Conservation (phyloP, 2,888 invertebrate species). For the Pelosia muscerda region DNA sequence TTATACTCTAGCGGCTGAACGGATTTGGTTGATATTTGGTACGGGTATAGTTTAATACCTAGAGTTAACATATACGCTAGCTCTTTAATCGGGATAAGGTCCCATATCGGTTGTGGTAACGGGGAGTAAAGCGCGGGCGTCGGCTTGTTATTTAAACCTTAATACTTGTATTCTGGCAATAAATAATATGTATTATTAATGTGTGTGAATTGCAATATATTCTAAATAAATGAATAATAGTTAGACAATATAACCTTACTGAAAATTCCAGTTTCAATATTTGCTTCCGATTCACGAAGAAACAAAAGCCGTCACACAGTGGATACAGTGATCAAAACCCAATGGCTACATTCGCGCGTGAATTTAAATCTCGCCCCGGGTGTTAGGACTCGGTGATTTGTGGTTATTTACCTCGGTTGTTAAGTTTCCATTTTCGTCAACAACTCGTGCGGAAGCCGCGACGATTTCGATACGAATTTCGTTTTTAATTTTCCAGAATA, state of each 20-base stretch:
- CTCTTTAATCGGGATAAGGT: too few relatives aligned
- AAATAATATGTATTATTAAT: too few relatives aligned
- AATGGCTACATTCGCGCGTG: conserved; percentile 74
- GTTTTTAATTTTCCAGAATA: conserved; percentile 83
- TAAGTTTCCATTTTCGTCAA: conserved; percentile 81
- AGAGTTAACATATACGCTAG: too few relatives aligned
- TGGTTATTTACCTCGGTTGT: conserved; percentile 86
- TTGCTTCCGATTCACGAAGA: not conserved
- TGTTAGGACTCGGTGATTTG: conserved; percentile 85
- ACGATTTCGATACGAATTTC: conserved; percentile 78
- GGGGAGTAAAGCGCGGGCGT: too few relatives aligned
- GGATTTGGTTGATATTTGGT: too few relatives aligned
- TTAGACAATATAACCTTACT: not conserved
- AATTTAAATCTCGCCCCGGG: conserved; percentile 84
- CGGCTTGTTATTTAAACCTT: too few relatives aligned
- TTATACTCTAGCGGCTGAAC: too few relatives aligned
- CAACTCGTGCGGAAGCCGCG: conserved; percentile 80
- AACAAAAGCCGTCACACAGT: conserved; percentile 32
- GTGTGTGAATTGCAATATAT: too few relatives aligned
- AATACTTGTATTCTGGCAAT: not conserved
- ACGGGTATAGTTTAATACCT: too few relatives aligned
- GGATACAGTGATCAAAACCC: conserved; percentile 57
- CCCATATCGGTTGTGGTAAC: too few relatives aligned
- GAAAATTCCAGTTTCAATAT: not conserved
- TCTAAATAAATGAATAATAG: too few relatives aligned